Conservation (phyloP, 2,113 vertebrate species). For the Thalassoma bifasciatum region DNA sequence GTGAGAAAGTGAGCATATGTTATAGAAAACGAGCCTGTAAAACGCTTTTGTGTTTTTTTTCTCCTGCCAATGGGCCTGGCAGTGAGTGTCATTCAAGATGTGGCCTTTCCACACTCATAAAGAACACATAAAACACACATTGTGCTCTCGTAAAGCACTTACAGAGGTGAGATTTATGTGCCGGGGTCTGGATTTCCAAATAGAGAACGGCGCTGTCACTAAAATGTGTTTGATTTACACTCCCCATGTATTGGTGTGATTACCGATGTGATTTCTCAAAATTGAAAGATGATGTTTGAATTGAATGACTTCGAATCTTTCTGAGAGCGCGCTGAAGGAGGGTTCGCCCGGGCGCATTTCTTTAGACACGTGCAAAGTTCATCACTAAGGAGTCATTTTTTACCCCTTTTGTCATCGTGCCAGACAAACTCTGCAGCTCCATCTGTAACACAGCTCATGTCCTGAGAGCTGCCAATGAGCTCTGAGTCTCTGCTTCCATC, state of each 20-base stretch:
- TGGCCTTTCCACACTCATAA: slow-evolving; percentile 80
- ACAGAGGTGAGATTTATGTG: slow-evolving; percentile 80
- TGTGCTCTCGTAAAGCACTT: slow-evolving; percentile 78
- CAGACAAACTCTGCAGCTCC: slow-evolving; percentile 26
- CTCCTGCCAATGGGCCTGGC: slow-evolving; percentile 47
- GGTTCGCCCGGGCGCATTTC: slow-evolving; percentile 1
- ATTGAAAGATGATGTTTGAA: slow-evolving; percentile 39
- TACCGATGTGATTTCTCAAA: slow-evolving; percentile 50
- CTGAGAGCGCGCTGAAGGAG: not conserved
- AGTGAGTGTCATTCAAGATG: slow-evolving; percentile 79
- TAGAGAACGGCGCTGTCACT: slow-evolving; percentile 64
- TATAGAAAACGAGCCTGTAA: slow-evolving; percentile 75
- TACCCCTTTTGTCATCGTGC: slow-evolving; percentile 13
- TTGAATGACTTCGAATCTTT: slow-evolving; percentile 40
- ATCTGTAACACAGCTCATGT: not conserved
- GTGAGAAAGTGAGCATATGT: slow-evolving; percentile 73
- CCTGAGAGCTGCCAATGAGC: too few species aligned
- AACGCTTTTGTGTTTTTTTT: slow-evolving; percentile 55
- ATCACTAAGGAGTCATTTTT: slow-evolving; percentile 9
- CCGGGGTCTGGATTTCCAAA: slow-evolving; percentile 67
- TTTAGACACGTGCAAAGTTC: slow-evolving; percentile 12
- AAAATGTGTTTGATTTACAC: slow-evolving; percentile 68
- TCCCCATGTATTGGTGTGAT: slow-evolving; percentile 42
- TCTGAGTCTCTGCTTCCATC: too few species aligned
- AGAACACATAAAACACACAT: slow-evolving; percentile 84